These are phyloP conservation scores for Lottia scabra DNA, from an alignment of 2,888 invertebrate species.

Conservation along the genomic window DNA sequence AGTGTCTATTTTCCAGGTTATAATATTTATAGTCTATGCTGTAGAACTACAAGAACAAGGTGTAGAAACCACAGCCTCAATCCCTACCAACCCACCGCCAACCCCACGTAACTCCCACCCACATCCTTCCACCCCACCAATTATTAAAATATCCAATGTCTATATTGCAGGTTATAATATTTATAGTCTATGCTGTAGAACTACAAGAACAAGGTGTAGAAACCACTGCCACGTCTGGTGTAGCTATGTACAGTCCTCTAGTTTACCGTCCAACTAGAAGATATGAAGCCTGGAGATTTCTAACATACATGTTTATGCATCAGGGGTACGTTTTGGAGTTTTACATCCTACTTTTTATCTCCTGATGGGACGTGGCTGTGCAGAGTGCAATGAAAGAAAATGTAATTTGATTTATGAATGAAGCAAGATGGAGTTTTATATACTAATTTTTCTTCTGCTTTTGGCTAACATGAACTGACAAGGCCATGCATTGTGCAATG, in stretches of 20 bases:
- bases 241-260: conserved; percentile 84
- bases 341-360: no score
- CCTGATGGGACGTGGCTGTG: no score
- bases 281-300: conserved; percentile 90
- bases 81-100: no score
- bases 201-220: conserved; percentile 47
- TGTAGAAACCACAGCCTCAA: conserved; percentile 67
- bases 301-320: conserved; percentile 97
- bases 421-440: no score
- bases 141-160: no score
- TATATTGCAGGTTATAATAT: conserved; percentile 71
- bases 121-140: no score
- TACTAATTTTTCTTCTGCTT: no score
- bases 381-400: no score
- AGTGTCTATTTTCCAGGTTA: conserved; percentile 65
- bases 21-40: conserved; percentile 73
- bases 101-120: no score
- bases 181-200: conserved; percentile 72
- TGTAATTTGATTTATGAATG: no score
- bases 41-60: conserved; percentile 61
- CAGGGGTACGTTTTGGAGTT: conserved; percentile 75
- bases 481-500: no score
- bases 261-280: conserved; percentile 90
- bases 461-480: no score
- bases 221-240: conserved; percentile 74